These are phyloP conservation scores for Ovis canadensis DNA, from an alignment of 2,113 vertebrate species.

Conservation along the genomic window DNA sequence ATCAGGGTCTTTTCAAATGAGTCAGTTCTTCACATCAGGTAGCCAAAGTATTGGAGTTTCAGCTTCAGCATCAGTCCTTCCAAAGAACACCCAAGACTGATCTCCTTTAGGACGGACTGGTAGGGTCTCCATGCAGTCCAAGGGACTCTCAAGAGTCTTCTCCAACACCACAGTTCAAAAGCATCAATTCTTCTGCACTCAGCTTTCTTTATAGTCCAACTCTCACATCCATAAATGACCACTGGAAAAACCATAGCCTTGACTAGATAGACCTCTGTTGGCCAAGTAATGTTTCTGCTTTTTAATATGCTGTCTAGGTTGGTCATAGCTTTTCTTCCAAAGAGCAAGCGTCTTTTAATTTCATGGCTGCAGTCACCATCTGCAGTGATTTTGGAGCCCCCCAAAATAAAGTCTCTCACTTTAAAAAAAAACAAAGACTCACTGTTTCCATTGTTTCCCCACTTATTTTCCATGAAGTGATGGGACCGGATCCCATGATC, in stretches of 20 bases:
- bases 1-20: background rate
- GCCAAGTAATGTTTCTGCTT: background rate
- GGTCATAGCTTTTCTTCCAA: background rate
- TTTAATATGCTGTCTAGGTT: background rate
- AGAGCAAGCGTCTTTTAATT: background rate
- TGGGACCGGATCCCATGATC: background rate
- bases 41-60: background rate
- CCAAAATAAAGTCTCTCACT: background rate
- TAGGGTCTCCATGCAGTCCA: background rate
- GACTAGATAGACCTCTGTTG: background rate
- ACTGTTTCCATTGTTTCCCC: background rate
- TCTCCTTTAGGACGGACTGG: background rate
- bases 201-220: background rate
- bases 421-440: background rate
- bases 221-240: background rate
- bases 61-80: background rate
- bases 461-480: background rate
- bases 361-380: background rate
- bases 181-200: rapidly evolving
- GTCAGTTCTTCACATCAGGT: background rate
- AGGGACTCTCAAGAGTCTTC: background rate
- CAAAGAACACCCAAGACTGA: background rate
- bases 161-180: background rate
- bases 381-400: background rate
- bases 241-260: background rate